Base-by-base conservation (phyloP, 2,888 invertebrate genomes). In the Carpatolechia fugitivella region DNA sequence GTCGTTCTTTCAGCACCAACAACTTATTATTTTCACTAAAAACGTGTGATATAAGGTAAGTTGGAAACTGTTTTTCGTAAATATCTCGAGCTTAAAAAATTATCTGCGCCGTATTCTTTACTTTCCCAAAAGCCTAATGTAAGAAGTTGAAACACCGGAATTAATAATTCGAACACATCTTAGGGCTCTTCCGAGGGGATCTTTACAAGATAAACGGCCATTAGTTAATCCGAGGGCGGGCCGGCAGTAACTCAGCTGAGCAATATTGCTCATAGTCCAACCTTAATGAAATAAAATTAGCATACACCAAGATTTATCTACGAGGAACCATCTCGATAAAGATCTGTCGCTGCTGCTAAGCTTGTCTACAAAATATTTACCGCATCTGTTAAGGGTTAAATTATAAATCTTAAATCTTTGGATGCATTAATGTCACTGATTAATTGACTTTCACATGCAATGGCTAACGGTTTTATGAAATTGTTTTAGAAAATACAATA, bases 261-360 rank as follows among this genome's bases (percentile, higher is more conserved):
- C 82, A 78, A 86, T 87, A 87, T 85, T 83, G 85, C 85, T 78
- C 78, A 81, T 81, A 80, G 87, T 75, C 80, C 78, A 76, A 85
- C 86, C 79, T 80, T 89, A 90, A 89, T 90, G 87, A 90, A 89
- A 89, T 90, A 84, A 85, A 87, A 90, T 90, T 89, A 82, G 88
- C 90, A 89, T 89, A 88, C 82, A 82, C 81, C 76, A 83, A 87
- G 89, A 89, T 90, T 89, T 88, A 89, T 85, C 76, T 71, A 59
- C 55, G 63, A 58, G 61, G 57, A 68, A 66, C 67, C 70, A 69
- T 29, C 44, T 29, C 5, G 29, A 29, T 44, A 44, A 29, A 38
- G 44, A 38, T 7, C 38, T n/a, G 44, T n/a, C 24, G 44, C 13
- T 13, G 13, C n/a, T 4, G 0, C 10, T 7, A 13, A 11, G 29